Conservation (phyloP, 2,113 vertebrate species). For the Erinaceus europaeus region DNA sequence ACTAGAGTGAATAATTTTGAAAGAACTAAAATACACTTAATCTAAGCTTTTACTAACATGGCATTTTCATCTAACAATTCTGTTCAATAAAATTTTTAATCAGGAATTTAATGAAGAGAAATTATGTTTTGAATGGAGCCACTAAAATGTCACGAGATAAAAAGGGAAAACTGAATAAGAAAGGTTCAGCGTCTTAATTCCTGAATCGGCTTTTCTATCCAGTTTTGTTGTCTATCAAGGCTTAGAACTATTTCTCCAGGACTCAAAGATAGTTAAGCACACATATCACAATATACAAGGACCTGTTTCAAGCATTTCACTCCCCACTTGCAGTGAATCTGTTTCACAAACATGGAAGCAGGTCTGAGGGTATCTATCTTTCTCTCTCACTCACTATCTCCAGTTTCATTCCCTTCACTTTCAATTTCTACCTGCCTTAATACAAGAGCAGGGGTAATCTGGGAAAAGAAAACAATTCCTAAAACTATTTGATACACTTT, state of each 20-base stretch:
- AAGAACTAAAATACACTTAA: not conserved
- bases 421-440: no score
- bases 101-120: not conserved
- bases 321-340: no score
- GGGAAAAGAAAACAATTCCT: not conserved
- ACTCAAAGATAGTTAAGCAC: no score
- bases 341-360: no score
- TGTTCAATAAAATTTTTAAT: not conserved
- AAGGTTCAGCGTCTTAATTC: not conserved
- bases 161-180: not conserved
- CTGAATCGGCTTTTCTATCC: not conserved
- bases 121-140: not conserved
- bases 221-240: not conserved
- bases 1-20: slow-evolving; percentile 18
- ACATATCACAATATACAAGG: no score
- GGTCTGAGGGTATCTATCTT: no score
- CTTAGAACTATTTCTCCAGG: not conserved
- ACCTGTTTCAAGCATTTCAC: no score
- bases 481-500: not conserved
- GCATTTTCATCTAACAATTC: not conserved
- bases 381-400: no score
- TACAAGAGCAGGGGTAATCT: no score
- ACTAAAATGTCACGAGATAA: not conserved
- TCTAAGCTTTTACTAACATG: not conserved
- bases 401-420: no score